These are phyloP conservation scores for Typhlichthys subterraneus DNA, from an alignment of 2,797 vertebrate genomes.

Conservation along the genomic window DNA sequence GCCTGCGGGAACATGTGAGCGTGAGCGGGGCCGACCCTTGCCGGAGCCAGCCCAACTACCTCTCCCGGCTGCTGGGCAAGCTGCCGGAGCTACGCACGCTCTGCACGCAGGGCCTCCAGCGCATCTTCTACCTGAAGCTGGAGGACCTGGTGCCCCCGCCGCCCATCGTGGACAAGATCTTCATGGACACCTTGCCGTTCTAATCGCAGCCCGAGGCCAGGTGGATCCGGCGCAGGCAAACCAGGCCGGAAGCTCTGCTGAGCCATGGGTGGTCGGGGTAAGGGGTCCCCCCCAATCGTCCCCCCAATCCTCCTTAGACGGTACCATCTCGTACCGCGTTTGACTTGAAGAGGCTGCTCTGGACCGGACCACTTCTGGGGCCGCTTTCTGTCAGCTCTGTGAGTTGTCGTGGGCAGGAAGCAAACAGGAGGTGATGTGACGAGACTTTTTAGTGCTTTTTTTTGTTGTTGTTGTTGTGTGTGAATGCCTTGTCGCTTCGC, in stretches of 20 bases:
- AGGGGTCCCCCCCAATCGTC: constrained; percentile 47
- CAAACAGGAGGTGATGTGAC: constrained; percentile 28
- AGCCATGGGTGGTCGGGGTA: constrained; percentile 60
- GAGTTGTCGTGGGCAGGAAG: constrained; percentile 26
- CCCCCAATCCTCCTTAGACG: constrained; percentile 62
- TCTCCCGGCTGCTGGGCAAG: constrained; percentile 92
- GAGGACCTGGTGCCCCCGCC: constrained; percentile 94
- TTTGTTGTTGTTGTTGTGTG: constrained; percentile 45
- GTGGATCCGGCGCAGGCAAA: constrained; percentile 9
- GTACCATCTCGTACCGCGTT: constrained; percentile 65
- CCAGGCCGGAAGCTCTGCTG: background rate
- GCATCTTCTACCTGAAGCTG: constrained; percentile 97
- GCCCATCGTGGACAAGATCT: constrained; percentile 95
- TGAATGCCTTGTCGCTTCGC: constrained; percentile 62
- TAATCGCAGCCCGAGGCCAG: constrained; percentile 58
- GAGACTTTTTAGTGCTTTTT: constrained; percentile 39
- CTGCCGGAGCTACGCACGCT: constrained; percentile 93
- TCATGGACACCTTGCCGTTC: constrained; percentile 95
- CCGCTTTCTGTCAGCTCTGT: constrained; percentile 12
- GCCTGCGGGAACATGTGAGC: constrained; percentile 89
- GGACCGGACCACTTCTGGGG: no score
- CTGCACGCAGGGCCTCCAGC: constrained; percentile 93
- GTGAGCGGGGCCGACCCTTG: constrained; percentile 71
- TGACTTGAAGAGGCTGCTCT: background rate
- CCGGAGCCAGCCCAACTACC: constrained; percentile 83